A percentile compares a stretch with the other conserved stretches of the same genome.
phyloP scores from a whole-genome alignment of 2,113 vertebrate species.

The Onychostruthus taczanowskii region DNA sequence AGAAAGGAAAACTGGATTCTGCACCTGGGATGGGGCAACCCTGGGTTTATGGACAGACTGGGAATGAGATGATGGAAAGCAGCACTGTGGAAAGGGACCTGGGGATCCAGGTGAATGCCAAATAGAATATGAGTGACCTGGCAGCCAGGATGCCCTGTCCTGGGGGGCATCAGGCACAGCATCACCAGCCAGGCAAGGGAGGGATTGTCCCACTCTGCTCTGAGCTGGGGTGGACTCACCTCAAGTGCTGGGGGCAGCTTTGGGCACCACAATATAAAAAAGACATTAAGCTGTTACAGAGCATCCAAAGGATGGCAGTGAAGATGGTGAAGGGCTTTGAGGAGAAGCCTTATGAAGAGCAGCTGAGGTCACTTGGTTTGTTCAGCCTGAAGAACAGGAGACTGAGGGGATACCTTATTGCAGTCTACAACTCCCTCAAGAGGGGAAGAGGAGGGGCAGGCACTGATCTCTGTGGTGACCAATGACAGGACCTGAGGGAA shows the following conservation, averaged over 20 bases:
- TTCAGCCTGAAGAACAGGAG: background rate
- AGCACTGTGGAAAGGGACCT: background rate
- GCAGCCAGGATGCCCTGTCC: background rate
- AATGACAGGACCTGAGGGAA: background rate
- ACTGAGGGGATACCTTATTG: background rate
- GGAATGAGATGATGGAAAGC: background rate
- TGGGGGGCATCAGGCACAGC: background rate
- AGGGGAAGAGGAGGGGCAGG: background rate
- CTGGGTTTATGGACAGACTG: background rate
- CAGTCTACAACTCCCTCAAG: background rate
- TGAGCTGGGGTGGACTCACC: rapidly evolving
- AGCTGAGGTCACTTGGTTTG: background rate
- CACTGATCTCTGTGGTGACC: background rate
- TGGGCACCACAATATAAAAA: rapidly evolving
- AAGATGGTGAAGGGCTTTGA: background rate
- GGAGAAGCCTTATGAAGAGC: rapidly evolving
- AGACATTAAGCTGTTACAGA: background rate
- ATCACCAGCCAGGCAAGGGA: rapidly evolving
- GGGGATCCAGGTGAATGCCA: no score
- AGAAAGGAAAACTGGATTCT: background rate
- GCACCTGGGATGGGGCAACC: background rate
- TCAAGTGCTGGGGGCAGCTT: background rate
- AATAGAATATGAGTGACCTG: background rate
- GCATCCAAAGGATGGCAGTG: background rate
- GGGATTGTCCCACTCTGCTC: background rate